Conservation (phyloP, 2,888 invertebrate species). For the Criorhina ranunculi region DNA sequence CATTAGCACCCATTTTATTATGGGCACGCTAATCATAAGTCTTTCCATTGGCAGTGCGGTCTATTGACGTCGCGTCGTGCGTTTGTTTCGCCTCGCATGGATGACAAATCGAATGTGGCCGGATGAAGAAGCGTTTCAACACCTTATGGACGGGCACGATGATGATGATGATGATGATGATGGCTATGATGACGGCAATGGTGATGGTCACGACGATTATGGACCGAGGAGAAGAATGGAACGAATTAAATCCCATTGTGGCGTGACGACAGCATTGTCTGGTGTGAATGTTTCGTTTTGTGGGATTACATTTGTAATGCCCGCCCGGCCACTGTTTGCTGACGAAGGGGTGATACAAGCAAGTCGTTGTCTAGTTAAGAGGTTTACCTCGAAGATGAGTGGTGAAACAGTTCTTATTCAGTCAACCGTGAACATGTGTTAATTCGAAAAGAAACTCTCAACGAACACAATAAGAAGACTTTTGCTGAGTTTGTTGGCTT, state of each 20-base stretch:
- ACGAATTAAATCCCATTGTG: slow-evolving; percentile 54
- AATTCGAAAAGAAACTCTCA: background rate
- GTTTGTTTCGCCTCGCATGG: slow-evolving; percentile 56
- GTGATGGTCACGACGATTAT: slow-evolving; percentile 52
- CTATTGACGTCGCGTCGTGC: slow-evolving; percentile 47
- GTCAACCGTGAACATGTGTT: background rate
- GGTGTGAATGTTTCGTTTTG: slow-evolving; percentile 27
- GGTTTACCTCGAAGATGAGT: background rate
- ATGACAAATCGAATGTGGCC: slow-evolving; percentile 56
- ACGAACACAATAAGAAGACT: too few relatives aligned
- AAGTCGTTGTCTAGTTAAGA: background rate
- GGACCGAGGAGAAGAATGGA: slow-evolving; percentile 40
- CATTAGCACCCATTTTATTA: slow-evolving; percentile 74
- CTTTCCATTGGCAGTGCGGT: slow-evolving; percentile 52
- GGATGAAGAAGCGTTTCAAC: slow-evolving; percentile 63
- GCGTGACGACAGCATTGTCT: slow-evolving; percentile 9
- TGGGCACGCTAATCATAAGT: slow-evolving; percentile 70
- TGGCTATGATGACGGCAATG: slow-evolving; percentile 27
- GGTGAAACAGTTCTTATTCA: slow-evolving; percentile 1
- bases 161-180: slow-evolving; percentile 26
- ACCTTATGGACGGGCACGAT: slow-evolving; percentile 53
- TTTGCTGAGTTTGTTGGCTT: too few relatives aligned
- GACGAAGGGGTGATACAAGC: background rate
- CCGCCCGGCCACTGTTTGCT: slow-evolving; percentile 1
- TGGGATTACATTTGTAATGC: slow-evolving; percentile 23